Evolutionary conservation across 92 coral and sea anemone species (phyloP).

Genomic region (Epizoanthus ramosus): DNA sequence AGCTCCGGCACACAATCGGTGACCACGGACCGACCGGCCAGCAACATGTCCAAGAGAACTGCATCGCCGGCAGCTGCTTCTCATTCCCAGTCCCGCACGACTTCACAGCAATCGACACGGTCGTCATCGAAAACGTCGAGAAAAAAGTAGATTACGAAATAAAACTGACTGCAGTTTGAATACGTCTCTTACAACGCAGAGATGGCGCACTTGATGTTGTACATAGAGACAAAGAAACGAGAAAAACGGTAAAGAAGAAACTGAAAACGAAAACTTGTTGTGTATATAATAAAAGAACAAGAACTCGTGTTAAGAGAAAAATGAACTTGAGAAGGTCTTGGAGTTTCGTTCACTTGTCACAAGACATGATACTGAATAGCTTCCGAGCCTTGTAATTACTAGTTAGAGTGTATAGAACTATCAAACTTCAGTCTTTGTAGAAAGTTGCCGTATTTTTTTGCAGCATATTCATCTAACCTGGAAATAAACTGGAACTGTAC

Average conservation of each 20-base stretch:
- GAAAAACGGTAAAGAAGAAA: not conserved
- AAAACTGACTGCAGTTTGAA: not conserved
- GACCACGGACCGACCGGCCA: conserved; percentile 67
- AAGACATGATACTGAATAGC: no score
- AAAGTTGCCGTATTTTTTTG: not conserved
- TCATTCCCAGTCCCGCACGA: conserved; percentile 63
- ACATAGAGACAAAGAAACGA: not conserved
- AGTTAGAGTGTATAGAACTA: conserved; percentile 1
- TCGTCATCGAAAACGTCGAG: conserved; percentile 72
- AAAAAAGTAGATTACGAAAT: conserved; percentile 47
- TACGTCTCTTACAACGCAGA: not conserved
- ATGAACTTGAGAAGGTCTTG: no score
- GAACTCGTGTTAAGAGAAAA: no score
- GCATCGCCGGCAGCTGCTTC: conserved; percentile 66
- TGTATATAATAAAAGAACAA: not conserved
- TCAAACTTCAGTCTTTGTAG: not conserved
- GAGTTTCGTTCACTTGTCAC: no score
- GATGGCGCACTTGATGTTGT: no score
- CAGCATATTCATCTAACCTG: not conserved
- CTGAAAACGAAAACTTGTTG: not conserved
- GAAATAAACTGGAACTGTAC: not conserved
- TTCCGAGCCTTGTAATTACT: not conserved
- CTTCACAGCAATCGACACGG: conserved; percentile 82
- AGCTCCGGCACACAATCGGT: conserved; percentile 75
- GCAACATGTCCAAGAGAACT: conserved; percentile 66